Base-by-base conservation (phyloP, 2,797 vertebrate species). In the Gambusia yucatana region DNA sequence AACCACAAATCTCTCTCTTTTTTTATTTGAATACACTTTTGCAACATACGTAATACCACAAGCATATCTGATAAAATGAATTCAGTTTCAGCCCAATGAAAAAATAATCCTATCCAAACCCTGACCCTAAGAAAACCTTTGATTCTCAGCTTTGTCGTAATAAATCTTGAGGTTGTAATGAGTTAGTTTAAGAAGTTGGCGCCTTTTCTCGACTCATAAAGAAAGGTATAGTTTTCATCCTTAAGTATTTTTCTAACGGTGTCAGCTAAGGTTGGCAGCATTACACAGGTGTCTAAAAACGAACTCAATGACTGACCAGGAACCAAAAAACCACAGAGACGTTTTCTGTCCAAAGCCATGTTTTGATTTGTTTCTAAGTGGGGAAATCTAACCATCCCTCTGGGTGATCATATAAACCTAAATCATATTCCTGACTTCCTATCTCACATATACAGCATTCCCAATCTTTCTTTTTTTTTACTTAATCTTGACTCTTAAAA, bases 221-320 rank as follows among this genome's bases (percentile, higher is more conserved):
- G 57, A 80, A 72, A 57, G 28, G 59, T 13, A 47, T 65, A 72
- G n/a, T 73, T 70, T 80, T 55, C 52, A 22, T 43, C 57, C 47
- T n/a, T 65, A 9, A 71, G 44, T 43, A 47, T 48, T 84, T 82
- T 33, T 63, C 50, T 43, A 47, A 43, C n/a, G 9, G 16, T 13
- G 13, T 69, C 55, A 17, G 47, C 55, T 82, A 39, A 39, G 10
- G 11, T 47, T 65, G 79, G 71, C 78, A 36, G 50, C 13, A 6
- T 80, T 79, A 67, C 0, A 47, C 52, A 77, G 48, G 47, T 73
- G 80, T 83, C 84, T 77, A 73, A 82, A 80, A 80, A 69, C 16
- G 36, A 89, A 74, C 73, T 50, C 25, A 77, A 86, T 71, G 82
- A 86, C 70, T 84, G 74, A 85, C 80, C 83, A 73, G 86, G 80